Conservation (phyloP, 2,888 invertebrate species). For the Idaea dimidiata region DNA sequence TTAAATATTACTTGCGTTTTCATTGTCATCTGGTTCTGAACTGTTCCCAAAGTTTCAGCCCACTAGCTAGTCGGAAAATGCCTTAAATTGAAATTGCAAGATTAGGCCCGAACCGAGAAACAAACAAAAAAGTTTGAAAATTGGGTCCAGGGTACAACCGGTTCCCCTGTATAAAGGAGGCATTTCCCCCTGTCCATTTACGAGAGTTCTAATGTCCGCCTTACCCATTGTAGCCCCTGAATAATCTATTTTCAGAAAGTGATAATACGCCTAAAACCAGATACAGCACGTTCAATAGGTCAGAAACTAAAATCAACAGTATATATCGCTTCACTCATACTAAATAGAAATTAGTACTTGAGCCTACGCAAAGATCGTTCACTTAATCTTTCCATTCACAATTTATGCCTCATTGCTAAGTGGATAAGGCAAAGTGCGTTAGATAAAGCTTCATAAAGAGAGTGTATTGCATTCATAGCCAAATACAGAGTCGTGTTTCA, state of each 20-base stretch:
- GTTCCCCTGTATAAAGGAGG: too few relatives aligned
- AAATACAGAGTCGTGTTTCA: constrained; percentile 65
- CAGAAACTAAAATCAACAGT: constrained; percentile 12
- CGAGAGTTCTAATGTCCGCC: not conserved
- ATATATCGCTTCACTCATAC: constrained; percentile 3
- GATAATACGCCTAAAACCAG: constrained; percentile 16
- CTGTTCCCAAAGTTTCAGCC: too few relatives aligned
- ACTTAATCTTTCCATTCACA: constrained; percentile 35
- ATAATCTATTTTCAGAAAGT: constrained; percentile 10
- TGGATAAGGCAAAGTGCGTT: constrained; percentile 52
- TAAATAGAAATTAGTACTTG: constrained; percentile 16
- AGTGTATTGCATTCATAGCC: constrained; percentile 67
- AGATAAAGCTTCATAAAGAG: constrained; percentile 52
- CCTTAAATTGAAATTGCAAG: too few relatives aligned
- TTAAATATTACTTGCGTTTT: too few relatives aligned
- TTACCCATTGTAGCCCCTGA: not conserved
- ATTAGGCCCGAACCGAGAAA: too few relatives aligned
- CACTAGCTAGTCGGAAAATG: too few relatives aligned
- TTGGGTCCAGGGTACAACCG: too few relatives aligned
- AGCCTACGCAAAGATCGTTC: constrained; percentile 18
- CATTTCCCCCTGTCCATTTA: too few relatives aligned
- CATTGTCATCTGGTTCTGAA: too few relatives aligned
- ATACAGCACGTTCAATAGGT: constrained; percentile 18
- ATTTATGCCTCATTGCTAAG: constrained; percentile 46
- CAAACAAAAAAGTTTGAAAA: too few relatives aligned